Conservation (phyloP, 2,797 vertebrate species). For the Pelobates cultripes region DNA sequence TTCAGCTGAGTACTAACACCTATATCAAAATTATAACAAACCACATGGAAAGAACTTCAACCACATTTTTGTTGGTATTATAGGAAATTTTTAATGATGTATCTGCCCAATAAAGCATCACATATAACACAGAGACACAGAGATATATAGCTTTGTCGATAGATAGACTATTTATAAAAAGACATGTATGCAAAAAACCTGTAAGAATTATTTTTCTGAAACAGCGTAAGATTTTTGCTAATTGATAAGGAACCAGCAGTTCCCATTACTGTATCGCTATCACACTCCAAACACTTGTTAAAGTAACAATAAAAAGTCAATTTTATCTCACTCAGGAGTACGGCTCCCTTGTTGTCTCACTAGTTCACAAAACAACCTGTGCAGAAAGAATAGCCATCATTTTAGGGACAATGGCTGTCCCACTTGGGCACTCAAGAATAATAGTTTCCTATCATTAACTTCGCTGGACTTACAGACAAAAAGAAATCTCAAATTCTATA, state of each 20-base stretch:
- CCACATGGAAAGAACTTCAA: too few species aligned
- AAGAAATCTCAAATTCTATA: conserved; percentile 47
- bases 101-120: too few species aligned
- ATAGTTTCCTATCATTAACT: conserved; percentile 58
- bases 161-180: too few species aligned
- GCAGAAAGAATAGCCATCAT: conserved; percentile 55
- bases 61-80: too few species aligned
- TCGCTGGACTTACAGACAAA: conserved; percentile 45
- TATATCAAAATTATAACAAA: too few species aligned
- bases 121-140: too few species aligned
- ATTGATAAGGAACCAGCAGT: conserved; percentile 36
- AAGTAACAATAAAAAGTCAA: conserved; percentile 53
- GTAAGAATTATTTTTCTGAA: neutral
- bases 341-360: conserved; percentile 50
- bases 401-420: conserved; percentile 57
- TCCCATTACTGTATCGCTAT: conserved; percentile 25
- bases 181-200: neutral
- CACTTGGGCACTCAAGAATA: conserved; percentile 52
- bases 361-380: conserved; percentile 55
- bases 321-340: conserved; percentile 59
- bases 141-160: too few species aligned
- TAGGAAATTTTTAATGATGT: too few species aligned
- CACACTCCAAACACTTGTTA: conserved; percentile 53
- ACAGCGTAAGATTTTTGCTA: conserved; percentile 13
- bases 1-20: too few species aligned